Evolutionary conservation across 2,888 invertebrate genomes (phyloP), one percentile per base, ranked within the genome.

Genomic region (Cheilosia impressa): DNA sequence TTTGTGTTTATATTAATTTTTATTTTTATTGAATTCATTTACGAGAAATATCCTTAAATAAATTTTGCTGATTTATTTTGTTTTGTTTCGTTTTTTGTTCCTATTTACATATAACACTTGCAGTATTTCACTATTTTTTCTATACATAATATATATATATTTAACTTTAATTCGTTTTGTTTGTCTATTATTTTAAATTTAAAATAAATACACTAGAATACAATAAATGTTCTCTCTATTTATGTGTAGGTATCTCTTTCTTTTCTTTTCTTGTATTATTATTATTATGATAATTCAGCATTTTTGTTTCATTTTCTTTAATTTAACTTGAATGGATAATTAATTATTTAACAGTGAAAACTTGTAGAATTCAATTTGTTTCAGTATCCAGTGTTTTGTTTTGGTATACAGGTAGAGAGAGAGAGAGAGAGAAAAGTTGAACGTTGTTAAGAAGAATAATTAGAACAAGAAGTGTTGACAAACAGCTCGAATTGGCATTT

Each of bases 321-420:
- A 71, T 72, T 53, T 58, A 72, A 15, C 52, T 58, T 71, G 63
- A 76, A 63, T 77, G 72, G 76, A 69, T 77, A 79, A 77, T 77
- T 73, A 50, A 22, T 72, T 81, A 65, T 62, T 47, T 82, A 81
- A 79, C 87, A 73, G 72, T 77, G 72, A 73, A 85, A 81, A 85
- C 69, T 78, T 81, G 66, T 71, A 47, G 55, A 77, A 71, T 65
- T 60, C 57, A 50, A 77, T 75, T 38, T 89, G 87, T 90, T 24
- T 50, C 4, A 89, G 87, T 90, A 89, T 89, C 58, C 65, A 79
- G 78, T 73, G 72, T 22, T 22, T 22, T 83, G 45, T 62, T 78
- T 78, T 73, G 73, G 87, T 88, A 83, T 73, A 41, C 87, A 73
- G 87, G 85, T 82, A 77, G 81, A 88, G 87, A 87, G 78, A 79